phyloP scores from a whole-genome alignment of 2,113 vertebrate species.

The Melanostigma gelatinosum region DNA sequence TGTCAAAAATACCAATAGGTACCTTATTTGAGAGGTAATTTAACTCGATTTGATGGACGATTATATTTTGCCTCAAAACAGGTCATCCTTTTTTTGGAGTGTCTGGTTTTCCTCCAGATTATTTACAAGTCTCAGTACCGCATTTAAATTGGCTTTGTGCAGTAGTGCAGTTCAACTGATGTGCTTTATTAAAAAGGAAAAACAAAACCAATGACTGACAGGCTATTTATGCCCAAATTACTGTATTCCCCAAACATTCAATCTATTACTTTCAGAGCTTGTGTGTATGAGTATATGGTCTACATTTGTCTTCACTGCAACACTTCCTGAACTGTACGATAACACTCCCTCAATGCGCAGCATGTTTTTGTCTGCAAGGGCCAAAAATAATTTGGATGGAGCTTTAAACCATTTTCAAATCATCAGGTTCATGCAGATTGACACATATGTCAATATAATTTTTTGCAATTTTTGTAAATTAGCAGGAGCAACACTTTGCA shows the following conservation, averaged over 20 bases:
- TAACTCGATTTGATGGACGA: not conserved
- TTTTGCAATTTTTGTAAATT: constrained; percentile 18
- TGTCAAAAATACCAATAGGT: not conserved
- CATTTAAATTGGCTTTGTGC: constrained; percentile 12
- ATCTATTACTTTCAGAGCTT: not conserved
- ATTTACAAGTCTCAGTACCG: not conserved
- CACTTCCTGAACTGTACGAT: constrained; percentile 23
- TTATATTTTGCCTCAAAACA: not conserved
- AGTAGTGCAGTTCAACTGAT: not conserved
- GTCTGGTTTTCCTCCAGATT: not conserved
- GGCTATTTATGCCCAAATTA: constrained; percentile 5
- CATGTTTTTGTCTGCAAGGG: constrained; percentile 19
- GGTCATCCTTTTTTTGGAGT: constrained; percentile 13
- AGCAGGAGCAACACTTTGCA: constrained; percentile 26
- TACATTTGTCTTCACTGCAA: constrained; percentile 1
- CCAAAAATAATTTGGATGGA: constrained; percentile 36
- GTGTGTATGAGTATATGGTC: not conserved
- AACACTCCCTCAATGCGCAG: constrained; percentile 11
- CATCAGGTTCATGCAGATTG: not conserved
- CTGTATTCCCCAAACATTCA: not conserved
- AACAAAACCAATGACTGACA: not conserved
- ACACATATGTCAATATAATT: constrained; percentile 20
- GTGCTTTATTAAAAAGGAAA: not conserved
- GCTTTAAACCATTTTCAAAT: constrained; percentile 34
- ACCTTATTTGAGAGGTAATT: not conserved